phyloP scores from a whole-genome alignment of 2,113 vertebrate species.

The Chaenocephalus aceratus region DNA sequence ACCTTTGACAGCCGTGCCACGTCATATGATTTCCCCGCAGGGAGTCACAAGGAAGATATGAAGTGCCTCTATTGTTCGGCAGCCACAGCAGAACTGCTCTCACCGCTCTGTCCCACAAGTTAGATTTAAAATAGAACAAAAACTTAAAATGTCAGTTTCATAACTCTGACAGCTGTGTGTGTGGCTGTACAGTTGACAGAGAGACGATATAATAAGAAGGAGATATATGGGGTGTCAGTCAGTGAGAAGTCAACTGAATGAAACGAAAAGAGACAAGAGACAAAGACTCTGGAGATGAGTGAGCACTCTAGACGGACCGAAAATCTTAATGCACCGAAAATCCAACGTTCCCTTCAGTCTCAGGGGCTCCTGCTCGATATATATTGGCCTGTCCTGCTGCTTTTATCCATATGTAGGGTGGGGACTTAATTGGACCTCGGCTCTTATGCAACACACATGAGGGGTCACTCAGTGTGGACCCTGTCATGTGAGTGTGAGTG shows the following conservation, averaged over 20 bases:
- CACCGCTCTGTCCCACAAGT: not conserved
- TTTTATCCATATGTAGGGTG: conserved; percentile 56
- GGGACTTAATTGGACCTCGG: conserved; percentile 49
- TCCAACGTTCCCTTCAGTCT: conserved; percentile 8
- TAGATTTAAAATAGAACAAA: conserved; percentile 1
- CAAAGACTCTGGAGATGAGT: conserved; percentile 6
- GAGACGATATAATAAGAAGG: not conserved
- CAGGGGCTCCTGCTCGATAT: conserved; percentile 5
- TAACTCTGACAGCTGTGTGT: conserved; percentile 37
- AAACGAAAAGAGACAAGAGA: conserved; percentile 8
- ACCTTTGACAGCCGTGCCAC: not conserved
- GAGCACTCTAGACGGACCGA: not conserved
- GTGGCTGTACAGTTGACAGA: conserved; percentile 17
- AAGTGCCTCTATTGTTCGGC: conserved; percentile 2
- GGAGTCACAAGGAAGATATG: not conserved
- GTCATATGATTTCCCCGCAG: conserved; percentile 17
- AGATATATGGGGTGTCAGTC: conserved; percentile 14
- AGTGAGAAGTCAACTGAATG: conserved; percentile 16
- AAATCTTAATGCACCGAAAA: conserved; percentile 24
- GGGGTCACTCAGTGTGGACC: conserved; percentile 52
- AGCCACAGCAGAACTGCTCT: conserved; percentile 2
- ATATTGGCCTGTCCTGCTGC: not conserved
- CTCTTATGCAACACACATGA: conserved; percentile 65
- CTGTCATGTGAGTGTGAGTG: conserved; percentile 7
- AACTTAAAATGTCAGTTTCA: conserved; percentile 14